A percentile compares a stretch with the other conserved stretches of the same genome.
Evolutionary conservation across 2,888 invertebrate species (phyloP).

Genomic region (Caenorhabditis macrosperma): DNA sequence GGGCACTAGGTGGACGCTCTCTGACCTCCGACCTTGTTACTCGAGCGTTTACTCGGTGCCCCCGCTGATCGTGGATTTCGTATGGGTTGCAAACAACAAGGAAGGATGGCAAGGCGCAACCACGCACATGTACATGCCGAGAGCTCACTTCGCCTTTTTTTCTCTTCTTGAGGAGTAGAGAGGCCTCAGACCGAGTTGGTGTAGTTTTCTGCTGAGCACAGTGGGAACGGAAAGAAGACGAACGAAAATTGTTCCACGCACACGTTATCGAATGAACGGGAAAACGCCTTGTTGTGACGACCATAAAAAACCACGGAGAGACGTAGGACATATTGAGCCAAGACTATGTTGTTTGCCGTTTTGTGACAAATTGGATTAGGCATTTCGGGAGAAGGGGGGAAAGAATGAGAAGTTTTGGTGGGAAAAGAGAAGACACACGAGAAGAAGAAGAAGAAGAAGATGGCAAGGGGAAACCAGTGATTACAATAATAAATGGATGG

Average conservation of each 20-base stretch:
- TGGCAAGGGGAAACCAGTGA: conserved; percentile 44
- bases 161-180: not conserved
- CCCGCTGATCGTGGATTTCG: conserved; percentile 39
- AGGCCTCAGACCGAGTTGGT: not conserved
- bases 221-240: conserved; percentile 1
- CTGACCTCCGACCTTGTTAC: conserved; percentile 22
- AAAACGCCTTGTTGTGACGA: not conserved
- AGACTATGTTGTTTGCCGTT: conserved; percentile 11
- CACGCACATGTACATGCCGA: conserved; percentile 3
- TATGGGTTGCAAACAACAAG: conserved; percentile 26
- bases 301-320: not conserved
- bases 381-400: not conserved
- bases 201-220: not conserved
- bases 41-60: conserved; percentile 23
- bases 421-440: not conserved
- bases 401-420: not conserved
- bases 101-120: conserved; percentile 1
- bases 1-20: not conserved
- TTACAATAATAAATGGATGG: conserved; percentile 51
- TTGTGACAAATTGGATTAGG: conserved; percentile 9
- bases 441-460: no score
- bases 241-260: not conserved
- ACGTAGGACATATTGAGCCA: conserved; percentile 4
- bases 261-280: not conserved
- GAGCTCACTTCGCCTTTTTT: conserved; percentile 6